Evolutionary conservation across 2,888 invertebrate genomes (phyloP).

Genomic region (Tryphoninae sp.): DNA sequence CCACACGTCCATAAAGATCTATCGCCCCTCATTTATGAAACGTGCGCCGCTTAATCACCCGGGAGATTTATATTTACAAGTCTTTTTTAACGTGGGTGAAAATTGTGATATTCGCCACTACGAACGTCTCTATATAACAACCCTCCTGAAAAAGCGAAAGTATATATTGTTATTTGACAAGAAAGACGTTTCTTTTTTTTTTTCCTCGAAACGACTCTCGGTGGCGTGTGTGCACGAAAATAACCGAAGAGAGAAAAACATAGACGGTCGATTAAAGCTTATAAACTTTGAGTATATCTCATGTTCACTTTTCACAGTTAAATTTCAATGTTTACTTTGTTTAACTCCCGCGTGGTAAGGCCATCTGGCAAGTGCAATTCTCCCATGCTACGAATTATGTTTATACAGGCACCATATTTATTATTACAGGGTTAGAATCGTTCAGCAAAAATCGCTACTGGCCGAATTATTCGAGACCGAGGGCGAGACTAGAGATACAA

Average conservation of each 20-base stretch:
- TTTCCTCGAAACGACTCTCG: constrained; percentile 13
- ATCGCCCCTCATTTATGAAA: background rate
- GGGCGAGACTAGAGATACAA: constrained; percentile 75
- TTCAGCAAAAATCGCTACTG: constrained; percentile 76
- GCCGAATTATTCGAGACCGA: constrained; percentile 78
- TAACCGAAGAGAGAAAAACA: constrained; percentile 45
- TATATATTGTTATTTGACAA: constrained; percentile 15
- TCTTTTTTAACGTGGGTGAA: constrained; percentile 15
- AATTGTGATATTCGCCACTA: background rate
- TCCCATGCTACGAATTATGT: constrained; percentile 15
- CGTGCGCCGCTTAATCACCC: background rate
- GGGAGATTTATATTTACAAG: background rate
- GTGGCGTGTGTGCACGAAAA: constrained; percentile 45
- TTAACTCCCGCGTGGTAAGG: constrained; percentile 39
- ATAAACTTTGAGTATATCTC: constrained; percentile 17
- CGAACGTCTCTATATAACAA: background rate
- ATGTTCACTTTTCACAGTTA: constrained; percentile 39
- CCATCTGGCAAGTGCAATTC: constrained; percentile 54
- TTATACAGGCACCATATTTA: constrained; percentile 53
- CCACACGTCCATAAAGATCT: background rate
- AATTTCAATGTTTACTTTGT: constrained; percentile 59
- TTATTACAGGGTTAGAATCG: constrained; percentile 75
- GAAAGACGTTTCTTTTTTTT: constrained; percentile 24
- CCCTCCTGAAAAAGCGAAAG: background rate
- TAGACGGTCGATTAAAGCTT: background rate